Conservation (phyloP, 2,888 invertebrate species). For the Ornithoptera priamus region DNA sequence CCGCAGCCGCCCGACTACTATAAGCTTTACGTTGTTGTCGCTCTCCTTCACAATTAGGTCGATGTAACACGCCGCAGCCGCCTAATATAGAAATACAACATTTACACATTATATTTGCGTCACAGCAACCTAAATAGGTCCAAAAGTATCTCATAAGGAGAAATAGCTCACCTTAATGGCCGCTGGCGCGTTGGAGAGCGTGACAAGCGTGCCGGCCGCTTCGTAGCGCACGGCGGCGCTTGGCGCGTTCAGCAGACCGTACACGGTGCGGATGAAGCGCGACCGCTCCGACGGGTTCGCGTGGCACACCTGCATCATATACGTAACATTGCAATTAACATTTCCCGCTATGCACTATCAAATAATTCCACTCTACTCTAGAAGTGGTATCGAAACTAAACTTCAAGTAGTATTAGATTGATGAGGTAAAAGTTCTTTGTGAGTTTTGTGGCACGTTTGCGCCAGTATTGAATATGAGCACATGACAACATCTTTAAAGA, state of each 20-base stretch:
- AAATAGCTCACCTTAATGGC: slow-evolving; percentile 87
- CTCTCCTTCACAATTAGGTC: slow-evolving; percentile 99
- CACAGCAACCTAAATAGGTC: too few relatives aligned
- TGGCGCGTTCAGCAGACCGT: slow-evolving; percentile 96
- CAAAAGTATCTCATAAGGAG: background rate
- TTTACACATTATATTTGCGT: too few relatives aligned
- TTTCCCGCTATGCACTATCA: too few relatives aligned
- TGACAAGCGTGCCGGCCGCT: slow-evolving; percentile 98
- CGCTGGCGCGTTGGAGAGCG: slow-evolving; percentile 97
- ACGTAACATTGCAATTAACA: background rate
- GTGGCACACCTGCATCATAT: slow-evolving; percentile 88
- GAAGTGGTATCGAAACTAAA: too few relatives aligned
- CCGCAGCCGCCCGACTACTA: slow-evolving; percentile 95
- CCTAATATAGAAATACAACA: slow-evolving; percentile 58
- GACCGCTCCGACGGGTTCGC: slow-evolving; percentile 97
- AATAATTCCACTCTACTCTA: too few relatives aligned
- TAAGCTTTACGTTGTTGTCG: slow-evolving; percentile 99
- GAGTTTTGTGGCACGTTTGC: too few relatives aligned
- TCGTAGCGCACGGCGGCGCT: slow-evolving; percentile 99
- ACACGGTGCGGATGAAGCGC: slow-evolving; percentile 98
- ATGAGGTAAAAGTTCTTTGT: too few relatives aligned
- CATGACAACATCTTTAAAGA: background rate
- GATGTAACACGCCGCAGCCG: slow-evolving; percentile 98
- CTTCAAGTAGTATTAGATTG: too few relatives aligned
- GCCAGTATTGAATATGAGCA: background rate